A percentile compares a stretch with the other conserved stretches of the same genome.
phyloP scores from a whole-genome alignment of 2,888 invertebrate species.

The Allophyes oxyacanthae region DNA sequence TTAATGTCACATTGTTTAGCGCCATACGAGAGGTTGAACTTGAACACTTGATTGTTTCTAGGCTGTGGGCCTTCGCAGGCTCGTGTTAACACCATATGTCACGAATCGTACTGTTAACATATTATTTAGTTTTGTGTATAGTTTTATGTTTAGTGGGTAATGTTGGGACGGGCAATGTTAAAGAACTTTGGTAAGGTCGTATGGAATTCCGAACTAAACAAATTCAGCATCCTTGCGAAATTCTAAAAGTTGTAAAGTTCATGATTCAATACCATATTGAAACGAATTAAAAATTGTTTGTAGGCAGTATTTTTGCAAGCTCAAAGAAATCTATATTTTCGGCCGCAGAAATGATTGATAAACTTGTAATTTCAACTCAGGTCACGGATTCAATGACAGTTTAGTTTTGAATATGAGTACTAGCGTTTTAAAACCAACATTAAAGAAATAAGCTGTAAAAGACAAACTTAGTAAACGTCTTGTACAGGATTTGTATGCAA shows the following conservation, averaged over 20 bases:
- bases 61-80: constrained; percentile 49
- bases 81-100: constrained; percentile 52
- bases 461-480: too few relatives aligned
- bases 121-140: constrained; percentile 3
- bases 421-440: too few relatives aligned
- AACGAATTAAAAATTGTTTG: constrained; percentile 23
- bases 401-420: too few relatives aligned
- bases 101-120: constrained; percentile 23
- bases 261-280: constrained; percentile 9
- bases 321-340: background rate
- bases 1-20: constrained; percentile 82
- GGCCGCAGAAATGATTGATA: too few relatives aligned
- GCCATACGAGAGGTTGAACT: constrained; percentile 77
- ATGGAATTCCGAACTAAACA: too few relatives aligned
- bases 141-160: background rate
- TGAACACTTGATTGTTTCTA: constrained; percentile 70
- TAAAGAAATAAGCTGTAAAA: too few relatives aligned
- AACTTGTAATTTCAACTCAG: too few relatives aligned
- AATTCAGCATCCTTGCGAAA: background rate
- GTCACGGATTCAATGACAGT: too few relatives aligned
- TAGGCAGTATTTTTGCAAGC: constrained; percentile 27
- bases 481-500: too few relatives aligned
- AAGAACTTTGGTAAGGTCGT: too few relatives aligned
- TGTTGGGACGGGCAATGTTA: too few relatives aligned
- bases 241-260: constrained; percentile 2